These are phyloP conservation scores for Lutjanus erythropterus DNA, from an alignment of 2,113 vertebrate species.

Conservation along the genomic window DNA sequence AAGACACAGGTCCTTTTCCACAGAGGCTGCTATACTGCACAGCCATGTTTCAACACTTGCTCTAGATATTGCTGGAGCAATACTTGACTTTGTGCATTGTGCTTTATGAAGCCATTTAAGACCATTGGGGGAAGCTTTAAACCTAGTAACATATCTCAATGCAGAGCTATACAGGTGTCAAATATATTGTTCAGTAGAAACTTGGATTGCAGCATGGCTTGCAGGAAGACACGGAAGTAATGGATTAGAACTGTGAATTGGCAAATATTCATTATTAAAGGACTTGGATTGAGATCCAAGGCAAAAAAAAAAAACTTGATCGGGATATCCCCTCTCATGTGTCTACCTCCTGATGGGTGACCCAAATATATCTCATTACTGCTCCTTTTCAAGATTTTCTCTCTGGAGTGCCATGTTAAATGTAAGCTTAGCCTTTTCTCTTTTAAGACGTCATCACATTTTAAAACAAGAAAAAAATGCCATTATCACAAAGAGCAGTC, in stretches of 20 bases:
- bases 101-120: too few species aligned
- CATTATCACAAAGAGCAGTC: not conserved
- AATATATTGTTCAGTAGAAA: not conserved
- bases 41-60: too few species aligned
- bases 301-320: conserved; percentile 14
- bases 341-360: conserved; percentile 21
- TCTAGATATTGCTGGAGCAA: too few species aligned
- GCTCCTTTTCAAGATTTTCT: conserved; percentile 4
- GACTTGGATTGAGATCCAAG: conserved; percentile 23
- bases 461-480: not conserved
- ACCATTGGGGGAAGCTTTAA: not conserved
- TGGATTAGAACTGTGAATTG: not conserved
- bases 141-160: not conserved
- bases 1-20: too few species aligned
- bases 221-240: not conserved
- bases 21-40: too few species aligned
- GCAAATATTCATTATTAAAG: not conserved
- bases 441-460: conserved; percentile 3
- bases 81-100: too few species aligned
- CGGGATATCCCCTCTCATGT: conserved; percentile 15
- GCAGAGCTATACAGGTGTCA: not conserved
- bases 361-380: conserved; percentile 26
- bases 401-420: not conserved
- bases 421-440: not conserved
- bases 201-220: not conserved